phyloP scores from a whole-genome alignment of 1,140 invertebrate species.

The Hydropsyche tenuis region DNA sequence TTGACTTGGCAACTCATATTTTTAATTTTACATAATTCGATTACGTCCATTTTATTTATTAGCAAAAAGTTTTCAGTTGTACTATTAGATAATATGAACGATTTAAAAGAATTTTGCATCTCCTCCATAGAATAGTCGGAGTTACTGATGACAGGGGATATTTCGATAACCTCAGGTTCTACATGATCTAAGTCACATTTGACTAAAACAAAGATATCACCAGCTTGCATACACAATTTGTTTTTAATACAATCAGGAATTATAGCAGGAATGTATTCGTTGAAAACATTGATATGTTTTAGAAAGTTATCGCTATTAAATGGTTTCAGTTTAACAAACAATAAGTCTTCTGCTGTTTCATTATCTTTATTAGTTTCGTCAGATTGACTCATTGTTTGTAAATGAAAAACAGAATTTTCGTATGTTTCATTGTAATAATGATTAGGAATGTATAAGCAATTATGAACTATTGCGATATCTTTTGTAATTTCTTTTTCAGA shows the following conservation, averaged over 20 bases:
- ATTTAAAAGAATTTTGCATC: slow-evolving; percentile 65
- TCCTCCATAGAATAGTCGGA: slow-evolving; percentile 55
- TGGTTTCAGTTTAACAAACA: slow-evolving; percentile 59
- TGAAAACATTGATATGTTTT: slow-evolving; percentile 53
- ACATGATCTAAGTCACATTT: slow-evolving; percentile 54
- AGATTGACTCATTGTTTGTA: slow-evolving; percentile 56
- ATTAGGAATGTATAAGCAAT: slow-evolving; percentile 1
- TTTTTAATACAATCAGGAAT: slow-evolving; percentile 40
- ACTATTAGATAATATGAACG: slow-evolving; percentile 58
- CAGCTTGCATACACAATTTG: slow-evolving; percentile 12
- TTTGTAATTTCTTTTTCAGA: not conserved
- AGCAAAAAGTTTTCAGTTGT: slow-evolving; percentile 57
- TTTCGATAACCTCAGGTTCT: slow-evolving; percentile 64
- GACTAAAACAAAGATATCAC: slow-evolving; percentile 57
- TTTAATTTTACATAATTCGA: slow-evolving; percentile 53
- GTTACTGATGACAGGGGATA: slow-evolving; percentile 56
- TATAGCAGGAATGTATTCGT: slow-evolving; percentile 56
- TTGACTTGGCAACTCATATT: slow-evolving; percentile 54
- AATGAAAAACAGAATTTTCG: slow-evolving; percentile 54
- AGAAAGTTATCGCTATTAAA: slow-evolving; percentile 55
- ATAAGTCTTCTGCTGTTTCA: slow-evolving; percentile 53
- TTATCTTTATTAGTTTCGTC: slow-evolving; percentile 51
- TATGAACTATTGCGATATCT: not conserved
- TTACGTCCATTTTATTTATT: slow-evolving; percentile 66
- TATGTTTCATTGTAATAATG: slow-evolving; percentile 29